Evolutionary conservation across 2,888 invertebrate species (phyloP).

Genomic region (Caenorhabditis becei): DNA sequence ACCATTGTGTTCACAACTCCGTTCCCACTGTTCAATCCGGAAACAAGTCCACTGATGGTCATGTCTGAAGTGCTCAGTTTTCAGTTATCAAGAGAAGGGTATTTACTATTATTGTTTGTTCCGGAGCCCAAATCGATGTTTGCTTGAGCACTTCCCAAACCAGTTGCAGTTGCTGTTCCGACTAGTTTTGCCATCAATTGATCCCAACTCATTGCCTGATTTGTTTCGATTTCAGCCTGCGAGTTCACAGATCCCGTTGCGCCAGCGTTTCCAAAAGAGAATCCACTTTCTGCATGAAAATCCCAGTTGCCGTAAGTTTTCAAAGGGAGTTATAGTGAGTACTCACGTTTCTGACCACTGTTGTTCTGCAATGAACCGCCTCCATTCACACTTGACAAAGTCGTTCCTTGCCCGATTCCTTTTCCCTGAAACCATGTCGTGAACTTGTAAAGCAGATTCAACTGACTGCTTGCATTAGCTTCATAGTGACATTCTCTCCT

Average conservation of each 20-base stretch:
- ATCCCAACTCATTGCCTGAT: slow-evolving; percentile 68
- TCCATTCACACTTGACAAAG: slow-evolving; percentile 61
- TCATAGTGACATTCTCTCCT: slow-evolving; percentile 59
- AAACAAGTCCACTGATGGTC: slow-evolving; percentile 72
- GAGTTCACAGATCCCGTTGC: slow-evolving; percentile 71
- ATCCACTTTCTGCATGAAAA: slow-evolving; percentile 53
- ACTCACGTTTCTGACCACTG: slow-evolving; percentile 50
- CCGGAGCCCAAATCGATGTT: slow-evolving; percentile 72
- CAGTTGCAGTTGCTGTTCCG: slow-evolving; percentile 68
- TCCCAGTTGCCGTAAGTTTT: too few species aligned
- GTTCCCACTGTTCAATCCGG: slow-evolving; percentile 65
- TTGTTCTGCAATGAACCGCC: slow-evolving; percentile 50
- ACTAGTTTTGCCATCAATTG: slow-evolving; percentile 68
- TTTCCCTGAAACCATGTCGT: slow-evolving; percentile 52
- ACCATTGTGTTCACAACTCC: slow-evolving; percentile 71
- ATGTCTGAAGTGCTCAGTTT: slow-evolving; percentile 57
- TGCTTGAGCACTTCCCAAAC: slow-evolving; percentile 73
- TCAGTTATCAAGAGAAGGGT: background rate
- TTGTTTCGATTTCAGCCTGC: slow-evolving; percentile 60
- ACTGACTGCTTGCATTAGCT: slow-evolving; percentile 29
- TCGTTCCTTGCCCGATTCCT: slow-evolving; percentile 69
- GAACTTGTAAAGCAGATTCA: background rate
- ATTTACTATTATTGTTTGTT: slow-evolving; percentile 48
- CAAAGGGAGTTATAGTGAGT: background rate
- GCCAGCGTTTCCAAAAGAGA: slow-evolving; percentile 67